phyloP scores from a whole-genome alignment of 35 echinoderm and acorn worm species.

The Chiridota heheva region DNA sequence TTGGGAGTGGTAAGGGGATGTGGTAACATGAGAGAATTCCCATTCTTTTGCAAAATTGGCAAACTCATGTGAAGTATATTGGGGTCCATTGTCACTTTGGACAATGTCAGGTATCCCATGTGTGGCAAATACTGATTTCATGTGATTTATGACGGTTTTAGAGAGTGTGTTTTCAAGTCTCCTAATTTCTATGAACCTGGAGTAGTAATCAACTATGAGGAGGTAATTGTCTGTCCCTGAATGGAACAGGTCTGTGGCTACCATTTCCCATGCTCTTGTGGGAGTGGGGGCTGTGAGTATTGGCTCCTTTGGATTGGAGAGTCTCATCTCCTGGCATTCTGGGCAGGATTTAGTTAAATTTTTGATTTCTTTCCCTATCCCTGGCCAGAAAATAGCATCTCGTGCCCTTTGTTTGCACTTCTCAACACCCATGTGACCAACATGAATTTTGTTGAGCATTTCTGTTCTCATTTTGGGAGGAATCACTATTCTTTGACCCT shows the following conservation, averaged over 20 bases:
- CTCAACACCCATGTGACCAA: constrained; percentile 55
- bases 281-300: no score
- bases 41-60: constrained; percentile 1
- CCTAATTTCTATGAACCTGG: constrained; percentile 39
- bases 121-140: not conserved
- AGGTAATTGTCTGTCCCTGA: constrained; percentile 30
- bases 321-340: no score
- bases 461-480: not conserved
- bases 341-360: not conserved
- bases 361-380: no score
- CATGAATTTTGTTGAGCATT: constrained; percentile 47
- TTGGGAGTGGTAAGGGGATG: not conserved
- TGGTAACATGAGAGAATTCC: constrained; percentile 7
- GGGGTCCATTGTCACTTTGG: not conserved
- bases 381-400: constrained; percentile 18
- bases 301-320: no score
- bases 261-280: constrained; percentile 28
- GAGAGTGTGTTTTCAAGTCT: not conserved
- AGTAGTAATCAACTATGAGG: constrained; percentile 38
- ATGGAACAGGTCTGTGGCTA: constrained; percentile 33
- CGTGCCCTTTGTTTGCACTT: constrained; percentile 38
- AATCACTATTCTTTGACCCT: constrained; percentile 45
- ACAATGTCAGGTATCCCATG: constrained; percentile 3
- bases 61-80: not conserved
- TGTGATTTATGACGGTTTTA: not conserved